Base-by-base conservation (phyloP, 2,113 vertebrate species). In the Lagenorhynchus albirostris region DNA sequence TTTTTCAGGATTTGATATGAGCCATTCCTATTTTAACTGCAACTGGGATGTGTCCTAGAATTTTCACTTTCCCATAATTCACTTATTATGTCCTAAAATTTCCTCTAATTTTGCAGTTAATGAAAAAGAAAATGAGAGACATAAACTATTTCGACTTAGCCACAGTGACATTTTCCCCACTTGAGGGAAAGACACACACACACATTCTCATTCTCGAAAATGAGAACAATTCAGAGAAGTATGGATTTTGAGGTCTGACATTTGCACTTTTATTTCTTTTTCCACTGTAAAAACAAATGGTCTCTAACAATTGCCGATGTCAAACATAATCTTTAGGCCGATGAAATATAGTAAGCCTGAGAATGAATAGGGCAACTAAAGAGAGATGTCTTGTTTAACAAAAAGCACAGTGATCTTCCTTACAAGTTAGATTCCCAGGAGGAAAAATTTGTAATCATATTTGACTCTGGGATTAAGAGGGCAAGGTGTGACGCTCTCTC, bases 241-340 rank as follows among this genome's bases (percentile, higher is more conserved):
- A 63, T 93, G 96, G 92, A 90, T 98, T 97, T 97, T 76, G 90
- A 92, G 73, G 94, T 94, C 93, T 96, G 96, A 93, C 79, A 94
- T 91, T 50, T 91, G 73, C 18, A 71, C 73, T 97, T 81, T 68
- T 36, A 15, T 91, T 93, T 98, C 94, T 92, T 96, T 97, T 98
- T 97, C 62, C 33, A 38, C 41, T 83, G 92, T 97, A 96, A 97
- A 98, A 98, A 97, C 82, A 98, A 98, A 97, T 92, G 97, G 86
- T 96, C 95, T 97, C 94, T 62, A 47, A 95, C 76, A 92, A 97
- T 95, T 26, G 63, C 77, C 9, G 8, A 95, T 92, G 82, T 94
- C 15, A 31, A 96, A 96, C 38, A 31, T 80, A n/a, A 2, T 94
- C 79, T 93, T 96, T 62, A 80, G 91, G 85, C 53, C 2, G 44